Base-by-base conservation (phyloP, 2,797 vertebrate species). In the Zalophus californianus region DNA sequence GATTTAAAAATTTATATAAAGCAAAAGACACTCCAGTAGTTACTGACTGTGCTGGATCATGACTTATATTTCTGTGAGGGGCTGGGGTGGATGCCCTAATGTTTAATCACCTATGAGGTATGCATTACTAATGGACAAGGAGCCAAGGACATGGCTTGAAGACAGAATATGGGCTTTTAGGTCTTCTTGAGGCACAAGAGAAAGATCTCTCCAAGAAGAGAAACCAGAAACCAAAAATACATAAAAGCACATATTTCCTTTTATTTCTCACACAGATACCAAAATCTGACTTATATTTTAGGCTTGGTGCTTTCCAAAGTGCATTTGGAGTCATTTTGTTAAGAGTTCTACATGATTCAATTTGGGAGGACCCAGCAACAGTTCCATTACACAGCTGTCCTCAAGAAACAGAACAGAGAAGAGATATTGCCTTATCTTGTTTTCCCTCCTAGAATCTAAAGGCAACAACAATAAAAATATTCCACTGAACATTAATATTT, bases 301-400 rank as follows among this genome's bases (percentile, higher is more conserved):
- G 85, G 66, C 0, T 0, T 0, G 0, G 0, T 94, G 78, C 66
- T 98, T 95, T 96, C 64, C 75, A 73, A 54, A 87, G 52, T 85
- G 50, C 44, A 90, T 12, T 77, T 89, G 48, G 18, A 94, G 83
- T 86, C 25, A 3, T 92, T 87, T 72, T 90, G 68, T 96, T 96
- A 27, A 94, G 94, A 98, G 79, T 77, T 97, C 87, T 96, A 85
- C 25, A 41, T 72, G 27, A 96, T 23, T 48, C 60, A 84, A 70
- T 85, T 90, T 79, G 86, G 29, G 77, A 96, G 78, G 96, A 96
- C 87, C 62, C 64, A 16, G 92, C 72, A 91, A 80, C 64, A 93
- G 96, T 96, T 97, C 96, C 73, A 58, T 0, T 29, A 7, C 7
- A 4, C 14, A 10, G 50, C 94, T 48, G 68, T 75, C 85, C 94